A percentile compares a stretch with the other conserved stretches of the same genome.
phyloP scores from a whole-genome alignment of 2,113 vertebrate species.

The Atrichornis clamosus region DNA sequence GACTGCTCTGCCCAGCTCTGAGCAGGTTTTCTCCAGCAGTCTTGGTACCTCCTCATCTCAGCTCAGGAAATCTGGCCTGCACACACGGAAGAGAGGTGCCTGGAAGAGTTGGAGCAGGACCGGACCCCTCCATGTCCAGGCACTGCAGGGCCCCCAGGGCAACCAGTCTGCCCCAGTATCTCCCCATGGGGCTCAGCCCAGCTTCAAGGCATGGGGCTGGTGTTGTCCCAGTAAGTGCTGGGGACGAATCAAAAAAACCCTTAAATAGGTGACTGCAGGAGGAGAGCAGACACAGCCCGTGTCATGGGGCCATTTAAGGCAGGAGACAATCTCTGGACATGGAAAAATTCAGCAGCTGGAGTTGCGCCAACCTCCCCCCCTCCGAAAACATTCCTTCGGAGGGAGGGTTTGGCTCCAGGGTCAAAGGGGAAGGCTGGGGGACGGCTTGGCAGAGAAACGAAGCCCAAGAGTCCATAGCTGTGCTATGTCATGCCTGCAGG shows the following conservation, averaged over 20 bases:
- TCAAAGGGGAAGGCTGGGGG: background rate
- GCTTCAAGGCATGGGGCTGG: background rate
- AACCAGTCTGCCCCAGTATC: background rate
- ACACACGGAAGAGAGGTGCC: background rate
- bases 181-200: accelerated
- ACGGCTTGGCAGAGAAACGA: background rate
- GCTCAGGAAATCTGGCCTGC: background rate
- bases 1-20: background rate
- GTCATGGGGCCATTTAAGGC: background rate
- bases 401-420: background rate
- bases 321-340: background rate
- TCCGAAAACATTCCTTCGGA: background rate
- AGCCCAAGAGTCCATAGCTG: background rate
- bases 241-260: background rate
- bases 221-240: accelerated
- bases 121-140: accelerated
- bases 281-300: background rate
- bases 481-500: background rate
- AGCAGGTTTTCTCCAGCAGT: background rate
- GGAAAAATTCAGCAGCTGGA: constrained; percentile 5
- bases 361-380: background rate
- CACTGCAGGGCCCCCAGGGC: background rate
- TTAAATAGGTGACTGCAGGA: background rate
- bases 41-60: background rate
- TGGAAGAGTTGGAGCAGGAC: background rate